Evolutionary conservation across 23 tunicate species (phyloP).

Genomic region (Ascidia mentula): DNA sequence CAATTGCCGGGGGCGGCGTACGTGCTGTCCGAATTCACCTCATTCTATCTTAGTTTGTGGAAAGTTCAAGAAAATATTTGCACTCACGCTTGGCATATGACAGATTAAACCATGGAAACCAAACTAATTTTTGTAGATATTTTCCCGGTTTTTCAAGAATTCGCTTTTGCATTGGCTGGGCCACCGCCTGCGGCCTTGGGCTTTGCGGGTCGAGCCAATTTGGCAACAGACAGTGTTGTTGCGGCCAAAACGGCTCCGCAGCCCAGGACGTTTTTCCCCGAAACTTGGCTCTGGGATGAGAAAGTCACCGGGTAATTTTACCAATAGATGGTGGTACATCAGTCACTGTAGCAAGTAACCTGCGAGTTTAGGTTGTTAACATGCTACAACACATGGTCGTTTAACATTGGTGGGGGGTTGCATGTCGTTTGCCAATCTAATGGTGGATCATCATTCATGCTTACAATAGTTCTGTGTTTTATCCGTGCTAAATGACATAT

Average conservation of each 20-base stretch:
- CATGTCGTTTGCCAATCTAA: no score
- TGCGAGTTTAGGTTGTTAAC: background rate
- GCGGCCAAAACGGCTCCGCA: background rate
- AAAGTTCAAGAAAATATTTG: no score
- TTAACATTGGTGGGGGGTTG: no score
- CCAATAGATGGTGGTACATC: no score
- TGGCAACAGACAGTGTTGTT: background rate
- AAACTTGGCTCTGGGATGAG: conserved; percentile 46
- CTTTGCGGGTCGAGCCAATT: background rate
- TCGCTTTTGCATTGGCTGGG: background rate
- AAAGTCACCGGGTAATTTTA: conserved; percentile 21
- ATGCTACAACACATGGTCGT: no score
- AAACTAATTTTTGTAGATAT: background rate
- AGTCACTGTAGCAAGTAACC: background rate
- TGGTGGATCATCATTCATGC: no score
- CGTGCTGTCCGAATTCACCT: no score
- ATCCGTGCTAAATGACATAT: no score
- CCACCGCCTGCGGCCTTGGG: background rate
- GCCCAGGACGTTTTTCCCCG: conserved; percentile 34
- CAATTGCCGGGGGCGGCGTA: no score
- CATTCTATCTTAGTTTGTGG: no score
- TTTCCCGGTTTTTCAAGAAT: background rate
- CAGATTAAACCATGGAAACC: background rate
- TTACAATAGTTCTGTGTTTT: no score
- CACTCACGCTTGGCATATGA: background rate